Conservation (phyloP, 2,113 vertebrate species). For the Vulpes lagopus region DNA sequence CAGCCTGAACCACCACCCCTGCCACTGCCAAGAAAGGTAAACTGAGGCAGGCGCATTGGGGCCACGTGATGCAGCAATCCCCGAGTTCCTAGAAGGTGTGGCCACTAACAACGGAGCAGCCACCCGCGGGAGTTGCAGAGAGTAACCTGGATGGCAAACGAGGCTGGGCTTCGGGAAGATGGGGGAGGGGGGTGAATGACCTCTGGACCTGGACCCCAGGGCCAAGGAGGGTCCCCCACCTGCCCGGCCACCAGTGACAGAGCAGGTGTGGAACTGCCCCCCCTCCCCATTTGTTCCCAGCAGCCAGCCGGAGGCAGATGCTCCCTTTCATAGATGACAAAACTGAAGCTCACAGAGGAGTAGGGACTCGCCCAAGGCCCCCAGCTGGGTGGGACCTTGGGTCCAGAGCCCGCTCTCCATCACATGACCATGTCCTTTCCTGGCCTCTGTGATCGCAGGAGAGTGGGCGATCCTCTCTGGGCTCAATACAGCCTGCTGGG, state of each 20-base stretch:
- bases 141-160: accelerated
- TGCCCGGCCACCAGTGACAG: not conserved
- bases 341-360: not conserved
- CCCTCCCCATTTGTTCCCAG: not conserved
- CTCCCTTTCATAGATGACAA: not conserved
- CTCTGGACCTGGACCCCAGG: not conserved
- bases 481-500: not conserved
- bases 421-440: not conserved
- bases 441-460: not conserved
- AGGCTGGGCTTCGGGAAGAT: accelerated
- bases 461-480: not conserved
- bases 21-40: not conserved
- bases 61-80: accelerated
- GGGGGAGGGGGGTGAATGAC: accelerated
- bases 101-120: not conserved
- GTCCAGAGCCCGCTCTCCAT: not conserved
- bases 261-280: not conserved
- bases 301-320: accelerated
- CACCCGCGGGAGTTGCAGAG: not conserved
- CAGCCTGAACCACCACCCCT: not conserved
- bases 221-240: not conserved
- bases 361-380: not conserved
- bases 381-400: not conserved
- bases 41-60: not conserved
- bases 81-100: not conserved